Evolutionary conservation across 2,113 vertebrate genomes (phyloP).

Genomic region (Raja brachyura): DNA sequence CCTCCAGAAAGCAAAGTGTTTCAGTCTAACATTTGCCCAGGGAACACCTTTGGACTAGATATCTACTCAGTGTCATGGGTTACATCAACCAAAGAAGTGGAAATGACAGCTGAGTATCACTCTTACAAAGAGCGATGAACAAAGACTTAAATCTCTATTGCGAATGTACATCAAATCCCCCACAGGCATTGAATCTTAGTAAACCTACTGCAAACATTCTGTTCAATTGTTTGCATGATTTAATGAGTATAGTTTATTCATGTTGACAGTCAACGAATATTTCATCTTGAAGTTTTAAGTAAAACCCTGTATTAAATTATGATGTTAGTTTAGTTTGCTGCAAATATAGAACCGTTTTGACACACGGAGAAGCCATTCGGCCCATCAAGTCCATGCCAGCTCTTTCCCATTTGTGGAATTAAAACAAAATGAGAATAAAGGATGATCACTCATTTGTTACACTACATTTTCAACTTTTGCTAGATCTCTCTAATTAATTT

Average conservation of each 20-base stretch:
- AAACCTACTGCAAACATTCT: neutral
- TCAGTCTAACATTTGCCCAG: constrained; percentile 12
- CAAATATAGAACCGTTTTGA: no score
- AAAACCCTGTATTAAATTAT: neutral
- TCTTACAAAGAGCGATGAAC: neutral
- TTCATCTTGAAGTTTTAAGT: neutral
- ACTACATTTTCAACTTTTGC: neutral
- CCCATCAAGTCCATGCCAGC: no score
- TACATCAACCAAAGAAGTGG: constrained; percentile 29
- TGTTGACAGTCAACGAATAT: neutral
- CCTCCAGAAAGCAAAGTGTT: neutral
- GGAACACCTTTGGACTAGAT: constrained; percentile 32
- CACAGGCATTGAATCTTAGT: neutral
- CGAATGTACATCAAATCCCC: constrained; percentile 1
- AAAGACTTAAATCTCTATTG: constrained; percentile 27
- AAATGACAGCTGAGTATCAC: constrained; percentile 32
- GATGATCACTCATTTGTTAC: neutral
- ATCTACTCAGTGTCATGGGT: constrained; percentile 32
- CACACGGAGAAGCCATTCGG: neutral
- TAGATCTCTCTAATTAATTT: neutral
- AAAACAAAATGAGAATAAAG: neutral
- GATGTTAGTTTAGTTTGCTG: no score
- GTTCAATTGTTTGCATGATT: neutral
- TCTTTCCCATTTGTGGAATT: neutral
- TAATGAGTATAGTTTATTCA: neutral